Evolutionary conservation across 2,888 invertebrate genomes (phyloP), one percentile per base, ranked within the genome.

Genomic region (Apodemia duryi): DNA sequence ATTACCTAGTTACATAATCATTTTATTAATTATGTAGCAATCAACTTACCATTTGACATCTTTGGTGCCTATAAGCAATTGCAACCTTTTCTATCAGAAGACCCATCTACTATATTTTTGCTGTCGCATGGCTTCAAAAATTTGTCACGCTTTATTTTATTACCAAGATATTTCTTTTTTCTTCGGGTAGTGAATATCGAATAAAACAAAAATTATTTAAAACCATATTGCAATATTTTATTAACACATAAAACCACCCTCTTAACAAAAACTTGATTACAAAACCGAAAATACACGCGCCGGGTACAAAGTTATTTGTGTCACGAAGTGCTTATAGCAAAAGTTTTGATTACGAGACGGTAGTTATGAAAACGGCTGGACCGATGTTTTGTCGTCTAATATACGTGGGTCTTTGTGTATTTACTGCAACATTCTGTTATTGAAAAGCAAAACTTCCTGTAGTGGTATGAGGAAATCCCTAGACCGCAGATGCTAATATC

Each of bases 321-420:
- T 57, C 57, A 32, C 57, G 57, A 10, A 57, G 57, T 62, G 68
- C 65, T 68, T 70, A 71, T 71, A 68, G 66, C 67, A 67, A 75
- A 76, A 76, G 72, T 76, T 76, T 75, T 73, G 74, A 76, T 76
- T 72, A 73, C 72, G 63, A 71, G 68, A 69, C 67, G 68, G 69
- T 70, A 67, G 73, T 73, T 72, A 72, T 70, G 73, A 71, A 70
- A 73, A 71, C 70, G 68, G 65, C 69, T 69, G 66, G 70, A 69
- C 73, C 73, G 67, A 72, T 74, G 73, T 74, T 73, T 73, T 73
- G 75, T 72, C 72, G 67, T 72, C 64, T 73, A 71, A 73, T 73
- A 70, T 68, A 71, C 67, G 70, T 49, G 65, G 65, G 65, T 57
- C 65, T 65, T 61, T 11, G 38, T 65, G 61, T 67, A 64, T 63